Percentiles rank a stretch among this genome's conserved stretches.
These are phyloP conservation scores for Brachyrhaphis roseni DNA, from an alignment of 2,797 vertebrate species.

Conservation along the genomic window DNA sequence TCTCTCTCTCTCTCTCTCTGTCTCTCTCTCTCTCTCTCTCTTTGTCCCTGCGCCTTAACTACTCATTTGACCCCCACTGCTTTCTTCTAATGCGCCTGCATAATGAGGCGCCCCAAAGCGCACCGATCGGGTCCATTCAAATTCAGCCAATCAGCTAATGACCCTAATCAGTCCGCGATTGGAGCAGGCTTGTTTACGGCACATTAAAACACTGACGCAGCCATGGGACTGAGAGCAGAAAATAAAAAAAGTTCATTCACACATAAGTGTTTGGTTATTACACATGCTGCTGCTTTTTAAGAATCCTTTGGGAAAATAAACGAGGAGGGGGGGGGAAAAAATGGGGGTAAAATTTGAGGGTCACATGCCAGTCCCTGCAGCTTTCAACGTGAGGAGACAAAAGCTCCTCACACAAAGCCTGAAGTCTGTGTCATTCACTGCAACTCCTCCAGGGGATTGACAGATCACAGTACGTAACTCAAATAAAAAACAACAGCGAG, in stretches of 20 bases:
- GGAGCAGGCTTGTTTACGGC: conserved; percentile 55
- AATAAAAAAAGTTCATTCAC: conserved; percentile 1
- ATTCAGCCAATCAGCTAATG: conserved; percentile 80
- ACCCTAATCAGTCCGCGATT: conserved; percentile 76
- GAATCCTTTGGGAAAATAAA: not conserved
- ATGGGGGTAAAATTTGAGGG: not conserved
- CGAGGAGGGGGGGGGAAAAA: conserved; percentile 7
- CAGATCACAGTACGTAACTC: not conserved
- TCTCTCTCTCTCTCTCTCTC: not conserved
- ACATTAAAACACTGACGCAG: not conserved
- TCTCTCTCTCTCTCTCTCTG: too few relatives aligned
- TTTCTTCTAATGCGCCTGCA: conserved; percentile 78
- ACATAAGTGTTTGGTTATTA: conserved; percentile 13
- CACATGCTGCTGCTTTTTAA: not conserved
- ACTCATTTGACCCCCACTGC: conserved; percentile 69
- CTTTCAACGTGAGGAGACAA: conserved; percentile 38
- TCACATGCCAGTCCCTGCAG: conserved; percentile 21
- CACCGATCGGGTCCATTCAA: conserved; percentile 69
- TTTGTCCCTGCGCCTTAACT: conserved; percentile 72
- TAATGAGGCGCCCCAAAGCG: conserved; percentile 80
- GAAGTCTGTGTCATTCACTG: conserved; percentile 2
- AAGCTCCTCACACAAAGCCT: conserved; percentile 34
- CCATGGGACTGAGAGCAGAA: not conserved
- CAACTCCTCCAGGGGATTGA: not conserved
- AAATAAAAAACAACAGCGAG: not conserved